phyloP scores from a whole-genome alignment of 2,797 vertebrate genomes.

The Pangasius djambal region DNA sequence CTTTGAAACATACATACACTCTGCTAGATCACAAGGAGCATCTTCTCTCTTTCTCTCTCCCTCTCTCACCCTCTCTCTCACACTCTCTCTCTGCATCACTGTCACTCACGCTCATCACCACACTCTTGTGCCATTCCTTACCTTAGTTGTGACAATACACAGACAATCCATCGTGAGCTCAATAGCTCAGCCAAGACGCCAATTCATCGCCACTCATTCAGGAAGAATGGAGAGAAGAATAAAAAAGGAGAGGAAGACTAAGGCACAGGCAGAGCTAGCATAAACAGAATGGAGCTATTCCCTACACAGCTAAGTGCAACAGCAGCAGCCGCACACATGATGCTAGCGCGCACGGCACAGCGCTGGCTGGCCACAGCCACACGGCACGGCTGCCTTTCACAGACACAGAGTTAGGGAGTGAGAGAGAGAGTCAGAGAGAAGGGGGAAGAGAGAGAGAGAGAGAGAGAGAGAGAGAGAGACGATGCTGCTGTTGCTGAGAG shows the following conservation, averaged over 20 bases:
- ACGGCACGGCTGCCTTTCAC: constrained; percentile 49
- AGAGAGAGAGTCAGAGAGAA: constrained; percentile 36
- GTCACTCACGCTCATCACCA: constrained; percentile 32
- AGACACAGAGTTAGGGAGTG: constrained; percentile 32
- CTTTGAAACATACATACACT: constrained; percentile 27
- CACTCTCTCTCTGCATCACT: constrained; percentile 42
- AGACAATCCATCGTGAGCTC: constrained; percentile 91
- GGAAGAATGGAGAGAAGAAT: constrained; percentile 69
- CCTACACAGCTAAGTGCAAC: constrained; percentile 69
- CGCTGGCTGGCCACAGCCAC: constrained; percentile 71
- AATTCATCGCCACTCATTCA: constrained; percentile 82
- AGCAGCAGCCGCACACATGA: constrained; percentile 74
- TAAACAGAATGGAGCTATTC: constrained; percentile 82
- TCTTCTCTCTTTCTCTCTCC: constrained; percentile 17
- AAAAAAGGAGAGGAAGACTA: constrained; percentile 58
- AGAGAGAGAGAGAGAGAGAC: constrained; percentile 50
- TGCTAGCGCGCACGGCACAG: constrained; percentile 60
- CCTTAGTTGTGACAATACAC: constrained; percentile 98
- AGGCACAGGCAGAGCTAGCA: constrained; percentile 80
- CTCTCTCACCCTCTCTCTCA: constrained; percentile 40
- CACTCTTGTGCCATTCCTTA: constrained; percentile 77
- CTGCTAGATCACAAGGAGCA: constrained; percentile 38
- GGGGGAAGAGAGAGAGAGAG: constrained; percentile 32
- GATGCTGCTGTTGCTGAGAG: constrained; percentile 51
- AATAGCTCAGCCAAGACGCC: constrained; percentile 78